Percentiles rank a stretch among this genome's conserved stretches.
These are phyloP conservation scores for Stichodactyla helianthus DNA, from an alignment of 64 coral and sea anemone genomes.

Conservation along the genomic window DNA sequence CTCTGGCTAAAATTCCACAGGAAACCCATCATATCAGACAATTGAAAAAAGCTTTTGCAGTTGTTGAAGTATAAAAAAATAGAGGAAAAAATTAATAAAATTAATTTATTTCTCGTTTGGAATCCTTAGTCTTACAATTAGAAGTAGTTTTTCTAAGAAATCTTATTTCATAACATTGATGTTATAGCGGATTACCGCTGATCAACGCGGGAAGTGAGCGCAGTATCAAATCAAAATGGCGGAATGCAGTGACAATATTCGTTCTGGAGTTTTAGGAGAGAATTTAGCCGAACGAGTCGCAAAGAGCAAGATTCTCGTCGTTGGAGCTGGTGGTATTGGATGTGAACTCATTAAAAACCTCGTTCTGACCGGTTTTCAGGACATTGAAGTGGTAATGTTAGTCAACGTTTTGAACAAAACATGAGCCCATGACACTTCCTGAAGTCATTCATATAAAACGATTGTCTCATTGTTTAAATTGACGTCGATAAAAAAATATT, in stretches of 20 bases:
- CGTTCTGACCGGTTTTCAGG: slow-evolving; percentile 93
- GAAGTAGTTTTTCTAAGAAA: no score
- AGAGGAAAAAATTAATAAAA: no score
- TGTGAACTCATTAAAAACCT: slow-evolving; percentile 97
- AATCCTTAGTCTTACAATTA: no score
- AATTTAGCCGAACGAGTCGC: slow-evolving; percentile 63
- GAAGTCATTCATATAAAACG: no score
- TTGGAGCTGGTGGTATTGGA: slow-evolving; percentile 98
- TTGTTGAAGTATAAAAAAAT: no score
- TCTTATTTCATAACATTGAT: no score
- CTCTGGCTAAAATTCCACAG: not conserved
- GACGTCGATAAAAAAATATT: no score
- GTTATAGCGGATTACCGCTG: slow-evolving; percentile 18
- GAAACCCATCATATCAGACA: not conserved
- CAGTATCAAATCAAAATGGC: slow-evolving; percentile 67
- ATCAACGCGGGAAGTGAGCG: not conserved
- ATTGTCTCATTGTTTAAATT: no score
- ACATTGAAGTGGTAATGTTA: slow-evolving; percentile 85
- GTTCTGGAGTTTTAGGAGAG: slow-evolving; percentile 54
- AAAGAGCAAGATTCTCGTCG: slow-evolving; percentile 72
- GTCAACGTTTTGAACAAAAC: not conserved
- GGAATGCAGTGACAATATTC: slow-evolving; percentile 40
- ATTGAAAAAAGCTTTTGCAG: no score
- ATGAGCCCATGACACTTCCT: not conserved
- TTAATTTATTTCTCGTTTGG: no score